A percentile compares a stretch with the other conserved stretches of the same genome.
Evolutionary conservation across 2,797 vertebrate species (phyloP).

Genomic region (Megaceryle alcyon): DNA sequence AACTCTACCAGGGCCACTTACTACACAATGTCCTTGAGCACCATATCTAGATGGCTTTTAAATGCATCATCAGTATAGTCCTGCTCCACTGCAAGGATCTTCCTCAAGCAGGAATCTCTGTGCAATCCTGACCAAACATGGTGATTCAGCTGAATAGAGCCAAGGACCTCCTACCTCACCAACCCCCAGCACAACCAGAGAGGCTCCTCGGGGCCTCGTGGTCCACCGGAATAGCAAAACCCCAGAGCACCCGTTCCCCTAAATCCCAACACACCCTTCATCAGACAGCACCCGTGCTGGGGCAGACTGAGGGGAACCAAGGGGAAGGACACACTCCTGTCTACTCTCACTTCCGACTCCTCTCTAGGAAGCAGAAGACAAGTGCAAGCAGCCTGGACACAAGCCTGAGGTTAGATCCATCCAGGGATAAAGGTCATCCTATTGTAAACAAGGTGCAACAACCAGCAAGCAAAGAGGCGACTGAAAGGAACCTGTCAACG

Average conservation of each 20-base stretch:
- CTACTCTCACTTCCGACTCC: neutral
- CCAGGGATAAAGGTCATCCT: neutral
- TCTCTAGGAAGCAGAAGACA: neutral
- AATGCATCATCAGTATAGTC: neutral
- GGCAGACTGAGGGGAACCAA: neutral
- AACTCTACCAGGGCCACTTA: no score
- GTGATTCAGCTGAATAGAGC: neutral
- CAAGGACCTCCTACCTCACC: neutral
- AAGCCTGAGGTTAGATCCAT: neutral
- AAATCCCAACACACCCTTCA: rapidly evolving
- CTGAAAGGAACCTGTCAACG: neutral
- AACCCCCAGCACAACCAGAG: neutral
- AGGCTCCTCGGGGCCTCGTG: rapidly evolving
- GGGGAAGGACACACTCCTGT: neutral
- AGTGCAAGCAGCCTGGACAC: neutral
- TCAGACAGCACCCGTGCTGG: neutral
- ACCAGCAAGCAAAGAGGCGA: neutral
- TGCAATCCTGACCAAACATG: rapidly evolving
- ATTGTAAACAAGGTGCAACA: neutral
- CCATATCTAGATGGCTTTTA: no score
- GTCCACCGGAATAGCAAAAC: neutral
- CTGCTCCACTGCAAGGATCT: neutral
- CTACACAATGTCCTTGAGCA: no score
- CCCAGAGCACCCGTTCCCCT: neutral
- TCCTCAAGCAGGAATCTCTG: neutral